Evolutionary conservation across 1,140 invertebrate species (phyloP).

Genomic region (Goniozus legneri): DNA sequence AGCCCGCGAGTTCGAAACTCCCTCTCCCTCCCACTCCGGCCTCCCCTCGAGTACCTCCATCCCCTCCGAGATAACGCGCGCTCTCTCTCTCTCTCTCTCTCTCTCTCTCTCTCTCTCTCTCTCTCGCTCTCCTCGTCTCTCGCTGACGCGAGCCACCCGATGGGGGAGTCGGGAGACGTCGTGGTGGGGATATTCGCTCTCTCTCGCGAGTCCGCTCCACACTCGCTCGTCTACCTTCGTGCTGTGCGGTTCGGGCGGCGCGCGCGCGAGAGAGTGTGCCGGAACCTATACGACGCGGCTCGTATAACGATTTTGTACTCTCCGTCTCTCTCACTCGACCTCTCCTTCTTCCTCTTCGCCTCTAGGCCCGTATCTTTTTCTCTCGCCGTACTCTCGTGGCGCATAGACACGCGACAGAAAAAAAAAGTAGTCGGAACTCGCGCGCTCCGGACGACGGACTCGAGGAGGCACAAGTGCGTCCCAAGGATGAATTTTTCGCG

Average conservation of each 20-base stretch:
- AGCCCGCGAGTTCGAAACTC: too few species aligned
- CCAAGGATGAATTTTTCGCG: neutral
- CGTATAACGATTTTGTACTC: neutral
- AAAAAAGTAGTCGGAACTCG: too few species aligned
- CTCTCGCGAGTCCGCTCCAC: conserved; percentile 31
- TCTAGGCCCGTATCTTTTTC: neutral
- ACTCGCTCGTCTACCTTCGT: conserved; percentile 51
- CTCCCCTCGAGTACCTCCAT: neutral
- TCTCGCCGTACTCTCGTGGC: neutral
- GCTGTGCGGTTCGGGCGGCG: conserved; percentile 34
- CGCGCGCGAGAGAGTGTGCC: conserved; percentile 24
- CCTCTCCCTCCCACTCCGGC: neutral
- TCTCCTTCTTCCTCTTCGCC: neutral
- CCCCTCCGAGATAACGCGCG: conserved; percentile 2
- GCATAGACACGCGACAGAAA: neutral
- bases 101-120: neutral
- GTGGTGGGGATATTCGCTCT: too few species aligned
- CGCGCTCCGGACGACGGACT: too few species aligned
- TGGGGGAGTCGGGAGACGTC: conserved; percentile 31
- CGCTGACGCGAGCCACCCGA: conserved; percentile 11
- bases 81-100: too few species aligned
- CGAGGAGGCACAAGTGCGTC: too few species aligned
- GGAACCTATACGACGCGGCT: conserved; percentile 3
- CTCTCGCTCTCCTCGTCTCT: conserved; percentile 9
- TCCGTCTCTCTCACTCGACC: neutral